Base-by-base conservation (phyloP, 2,797 vertebrate species). In the Scolopax rusticola region DNA sequence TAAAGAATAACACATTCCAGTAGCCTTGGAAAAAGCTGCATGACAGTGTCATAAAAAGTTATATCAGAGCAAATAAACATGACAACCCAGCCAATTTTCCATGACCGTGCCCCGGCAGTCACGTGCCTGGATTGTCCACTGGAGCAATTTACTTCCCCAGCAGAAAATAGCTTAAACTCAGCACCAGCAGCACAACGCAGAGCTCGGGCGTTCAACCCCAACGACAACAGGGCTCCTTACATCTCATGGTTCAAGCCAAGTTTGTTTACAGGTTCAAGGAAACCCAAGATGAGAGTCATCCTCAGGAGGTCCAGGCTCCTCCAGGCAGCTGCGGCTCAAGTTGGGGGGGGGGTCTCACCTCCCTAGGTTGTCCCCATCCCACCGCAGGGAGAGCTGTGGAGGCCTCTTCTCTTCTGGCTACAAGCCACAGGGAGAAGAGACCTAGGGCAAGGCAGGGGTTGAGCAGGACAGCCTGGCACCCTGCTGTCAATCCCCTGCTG, bases 51-150 rank as follows among this genome's bases (percentile, higher is more conserved):
- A 90, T 63, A 84, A 85, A 15, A 94, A 90, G 87, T 92, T 83
- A 1, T 95, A 96, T 95, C 94, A 78, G 75, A 85, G 78, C 78
- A 95, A 95, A 95, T 73, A 95, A 90, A 93, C 92, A 89, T 2
- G 1, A 75, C 30, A 88, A 80, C 38, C 0, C 8, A 92, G 95
- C 93, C 94, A 94, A 94, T 61, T 95, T 97, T 97, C 96, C 96
- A 91, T 94, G 87, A 95, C 73, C 1, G 2, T 64, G 40, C 40
- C 56, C 82, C 36, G 32, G 76, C 41, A 87, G 81, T 94, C 96
- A 92, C 1, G 0, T 90, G 93, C 74, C 75, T n/a, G 54, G 64
- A 47, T 20, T 48, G 79, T 87, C 68, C 17, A 2, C 65, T 67
- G 28, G 36, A 89, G 67, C 69, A 64, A 83, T 63, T 61, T 61